Evolutionary conservation across 2,888 invertebrate species (phyloP).

Genomic region (Lasius platythorax): DNA sequence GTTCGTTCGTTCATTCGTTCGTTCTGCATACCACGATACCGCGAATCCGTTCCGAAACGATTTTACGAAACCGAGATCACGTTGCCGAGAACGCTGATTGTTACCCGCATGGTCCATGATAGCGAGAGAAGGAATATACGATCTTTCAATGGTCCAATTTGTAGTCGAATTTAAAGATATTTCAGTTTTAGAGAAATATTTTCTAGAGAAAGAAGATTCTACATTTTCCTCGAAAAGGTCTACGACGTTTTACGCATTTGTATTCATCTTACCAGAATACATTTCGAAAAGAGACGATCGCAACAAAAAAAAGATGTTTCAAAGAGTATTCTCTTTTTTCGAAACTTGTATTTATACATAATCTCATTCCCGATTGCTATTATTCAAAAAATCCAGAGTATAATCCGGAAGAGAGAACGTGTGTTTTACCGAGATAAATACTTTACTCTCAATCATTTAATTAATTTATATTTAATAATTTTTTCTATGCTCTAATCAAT

Average conservation of each 20-base stretch:
- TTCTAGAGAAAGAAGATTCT: neutral
- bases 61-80: conserved; percentile 11
- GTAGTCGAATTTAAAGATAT: neutral
- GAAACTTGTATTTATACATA: neutral
- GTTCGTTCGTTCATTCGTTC: conserved; percentile 29
- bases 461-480: neutral
- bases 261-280: neutral
- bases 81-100: neutral
- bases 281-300: neutral
- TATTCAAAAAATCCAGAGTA: neutral
- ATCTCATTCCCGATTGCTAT: neutral
- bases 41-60: conserved; percentile 11
- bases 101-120: neutral
- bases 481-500: neutral
- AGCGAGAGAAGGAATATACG: neutral
- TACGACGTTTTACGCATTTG: neutral
- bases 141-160: neutral
- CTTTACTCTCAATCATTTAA: neutral
- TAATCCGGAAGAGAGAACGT: neutral
- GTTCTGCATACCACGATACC: conserved; percentile 37
- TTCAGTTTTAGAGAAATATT: neutral
- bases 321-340: neutral
- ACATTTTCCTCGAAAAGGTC: neutral
- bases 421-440: neutral
- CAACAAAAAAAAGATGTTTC: neutral